Conservation (phyloP, 2,113 vertebrate species). For the Pogonocichla stellata region DNA sequence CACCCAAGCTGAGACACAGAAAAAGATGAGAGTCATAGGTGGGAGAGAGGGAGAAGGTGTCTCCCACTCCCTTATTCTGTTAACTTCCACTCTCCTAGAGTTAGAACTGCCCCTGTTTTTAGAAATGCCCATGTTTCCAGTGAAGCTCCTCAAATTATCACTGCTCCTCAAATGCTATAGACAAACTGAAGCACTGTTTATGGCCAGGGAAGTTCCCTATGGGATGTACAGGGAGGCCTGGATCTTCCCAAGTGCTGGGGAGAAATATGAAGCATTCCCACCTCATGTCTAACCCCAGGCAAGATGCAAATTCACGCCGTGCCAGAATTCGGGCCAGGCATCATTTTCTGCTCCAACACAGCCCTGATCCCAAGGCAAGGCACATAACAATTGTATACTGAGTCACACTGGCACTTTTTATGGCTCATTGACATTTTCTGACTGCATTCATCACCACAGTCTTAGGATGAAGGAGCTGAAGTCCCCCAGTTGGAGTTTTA, state of each 20-base stretch:
- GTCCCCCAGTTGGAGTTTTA: not conserved
- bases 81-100: not conserved
- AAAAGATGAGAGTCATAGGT: not conserved
- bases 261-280: not conserved
- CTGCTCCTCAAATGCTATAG: not conserved
- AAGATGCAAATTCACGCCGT: not conserved
- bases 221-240: not conserved
- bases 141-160: not conserved
- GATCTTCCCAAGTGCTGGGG: not conserved
- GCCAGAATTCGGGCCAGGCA: not conserved
- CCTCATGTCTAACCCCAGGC: not conserved
- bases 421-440: not conserved
- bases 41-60: not conserved
- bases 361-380: not conserved
- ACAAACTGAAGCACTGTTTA: not conserved
- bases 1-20: no score
- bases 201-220: not conserved
- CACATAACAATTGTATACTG: not conserved
- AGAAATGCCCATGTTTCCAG: not conserved
- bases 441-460: not conserved
- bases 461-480: not conserved
- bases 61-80: not conserved
- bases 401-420: not conserved
- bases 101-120: no score
- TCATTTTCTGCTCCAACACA: not conserved